Percentiles rank a stretch among this genome's conserved stretches.
Conservation (phyloP, 2,113 vertebrate species). For the Antechinus stuartii region DNA sequence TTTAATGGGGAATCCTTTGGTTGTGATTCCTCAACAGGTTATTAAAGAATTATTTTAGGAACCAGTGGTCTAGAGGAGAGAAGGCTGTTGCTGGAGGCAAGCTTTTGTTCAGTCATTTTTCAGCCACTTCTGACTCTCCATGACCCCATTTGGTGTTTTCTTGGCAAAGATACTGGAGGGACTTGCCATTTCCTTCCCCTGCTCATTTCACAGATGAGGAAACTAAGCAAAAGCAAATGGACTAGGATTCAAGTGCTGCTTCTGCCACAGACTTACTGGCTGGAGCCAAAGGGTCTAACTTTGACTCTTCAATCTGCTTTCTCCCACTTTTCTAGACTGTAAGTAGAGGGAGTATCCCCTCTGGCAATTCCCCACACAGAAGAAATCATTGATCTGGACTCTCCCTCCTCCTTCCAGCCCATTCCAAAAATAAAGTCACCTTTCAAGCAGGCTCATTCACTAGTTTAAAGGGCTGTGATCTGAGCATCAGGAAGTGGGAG, state of each 20-base stretch:
- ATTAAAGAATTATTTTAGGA: neutral
- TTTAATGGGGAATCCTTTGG: neutral
- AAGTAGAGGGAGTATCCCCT: neutral
- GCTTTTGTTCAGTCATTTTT: neutral
- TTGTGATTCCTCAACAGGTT: neutral
- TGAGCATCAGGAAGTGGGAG: slow-evolving; percentile 33
- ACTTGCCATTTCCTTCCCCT: neutral
- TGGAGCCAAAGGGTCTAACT: neutral
- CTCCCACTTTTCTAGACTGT: neutral
- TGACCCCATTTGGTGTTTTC: neutral
- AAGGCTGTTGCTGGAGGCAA: neutral
- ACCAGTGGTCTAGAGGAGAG: neutral
- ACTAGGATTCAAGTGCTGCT: neutral
- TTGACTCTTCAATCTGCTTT: neutral
- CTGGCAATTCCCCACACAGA: neutral
- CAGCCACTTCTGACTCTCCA: neutral
- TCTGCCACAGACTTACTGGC: neutral
- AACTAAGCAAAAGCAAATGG: neutral
- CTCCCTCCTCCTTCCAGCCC: neutral
- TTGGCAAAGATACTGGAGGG: neutral
- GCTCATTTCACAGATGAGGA: neutral
- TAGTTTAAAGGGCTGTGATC: neutral
- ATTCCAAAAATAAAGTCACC: neutral
- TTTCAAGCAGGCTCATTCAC: neutral
- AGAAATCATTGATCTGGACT: neutral